These are phyloP conservation scores for Pseudorasbora parva DNA, from an alignment of 2,113 vertebrate species.

Conservation along the genomic window DNA sequence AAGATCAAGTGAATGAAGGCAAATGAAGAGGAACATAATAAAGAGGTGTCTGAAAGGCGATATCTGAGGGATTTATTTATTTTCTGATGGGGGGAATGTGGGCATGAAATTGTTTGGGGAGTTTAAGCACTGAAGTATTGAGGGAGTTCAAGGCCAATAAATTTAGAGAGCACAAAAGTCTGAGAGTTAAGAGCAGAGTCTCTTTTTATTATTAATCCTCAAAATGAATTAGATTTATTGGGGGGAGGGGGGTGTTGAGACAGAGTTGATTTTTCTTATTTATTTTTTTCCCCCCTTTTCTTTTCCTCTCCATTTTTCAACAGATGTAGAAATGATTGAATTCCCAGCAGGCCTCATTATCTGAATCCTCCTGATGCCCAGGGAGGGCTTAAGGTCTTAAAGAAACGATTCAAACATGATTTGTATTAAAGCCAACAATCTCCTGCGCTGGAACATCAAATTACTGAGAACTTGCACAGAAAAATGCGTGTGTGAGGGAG, in stretches of 20 bases:
- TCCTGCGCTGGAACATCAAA: constrained; percentile 76
- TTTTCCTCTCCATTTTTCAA: constrained; percentile 76
- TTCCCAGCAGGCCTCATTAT: constrained; percentile 84
- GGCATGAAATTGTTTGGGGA: constrained; percentile 66
- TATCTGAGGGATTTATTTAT: constrained; percentile 81
- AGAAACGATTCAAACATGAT: constrained; percentile 86
- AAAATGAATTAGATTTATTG: constrained; percentile 72
- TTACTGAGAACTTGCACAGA: constrained; percentile 70
- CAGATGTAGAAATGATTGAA: constrained; percentile 83
- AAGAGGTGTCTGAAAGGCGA: constrained; percentile 73
- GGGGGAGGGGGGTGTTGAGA: constrained; percentile 36
- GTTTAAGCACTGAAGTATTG: constrained; percentile 63
- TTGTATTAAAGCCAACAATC: constrained; percentile 86
- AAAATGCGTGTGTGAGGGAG: constrained; percentile 60
- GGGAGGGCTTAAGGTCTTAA: constrained; percentile 79
- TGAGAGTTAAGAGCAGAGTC: constrained; percentile 49
- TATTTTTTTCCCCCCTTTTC: constrained; percentile 66
- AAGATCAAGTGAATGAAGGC: constrained; percentile 56
- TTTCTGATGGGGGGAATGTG: constrained; percentile 58
- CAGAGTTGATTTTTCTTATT: constrained; percentile 64
- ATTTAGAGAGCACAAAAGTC: constrained; percentile 71
- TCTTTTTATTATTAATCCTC: constrained; percentile 74
- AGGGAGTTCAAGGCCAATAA: constrained; percentile 71
- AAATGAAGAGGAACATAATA: constrained; percentile 61
- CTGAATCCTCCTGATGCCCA: constrained; percentile 68